These are phyloP conservation scores for Pelobates cultripes DNA, from an alignment of 2,797 vertebrate genomes.

Conservation along the genomic window DNA sequence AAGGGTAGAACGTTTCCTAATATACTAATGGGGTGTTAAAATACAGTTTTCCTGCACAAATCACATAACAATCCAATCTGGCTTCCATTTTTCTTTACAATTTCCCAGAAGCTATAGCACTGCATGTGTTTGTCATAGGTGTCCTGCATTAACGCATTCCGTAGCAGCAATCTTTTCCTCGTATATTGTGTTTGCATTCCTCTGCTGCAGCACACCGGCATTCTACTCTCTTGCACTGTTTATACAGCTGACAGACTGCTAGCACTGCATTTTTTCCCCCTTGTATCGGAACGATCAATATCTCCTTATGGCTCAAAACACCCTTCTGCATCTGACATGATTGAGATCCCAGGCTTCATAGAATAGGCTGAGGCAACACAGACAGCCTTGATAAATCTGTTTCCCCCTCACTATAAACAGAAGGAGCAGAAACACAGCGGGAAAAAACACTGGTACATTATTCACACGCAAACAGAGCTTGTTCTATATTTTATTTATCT, in stretches of 20 bases:
- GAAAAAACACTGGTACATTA: conserved; percentile 64
- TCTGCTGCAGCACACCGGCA: too few relatives aligned
- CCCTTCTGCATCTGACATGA: conserved; percentile 57
- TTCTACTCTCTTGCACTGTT: not conserved
- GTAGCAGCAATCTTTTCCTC: too few relatives aligned
- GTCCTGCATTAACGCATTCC: too few relatives aligned
- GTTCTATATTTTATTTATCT: conserved; percentile 70
- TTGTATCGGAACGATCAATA: conserved; percentile 45
- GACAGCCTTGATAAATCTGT: conserved; percentile 59
- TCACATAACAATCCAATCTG: too few relatives aligned
- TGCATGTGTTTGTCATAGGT: too few relatives aligned
- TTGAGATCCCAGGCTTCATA: conserved; percentile 42
- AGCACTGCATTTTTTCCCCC: conserved; percentile 19
- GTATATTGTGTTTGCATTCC: too few relatives aligned
- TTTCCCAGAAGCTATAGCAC: too few relatives aligned
- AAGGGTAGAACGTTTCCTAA: too few relatives aligned
- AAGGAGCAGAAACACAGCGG: conserved; percentile 54
- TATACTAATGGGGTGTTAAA: too few relatives aligned
- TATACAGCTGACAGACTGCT: not conserved
- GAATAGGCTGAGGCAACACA: conserved; percentile 55
- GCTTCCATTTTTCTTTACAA: too few relatives aligned
- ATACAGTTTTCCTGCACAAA: too few relatives aligned
- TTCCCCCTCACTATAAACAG: conserved; percentile 54
- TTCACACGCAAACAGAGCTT: conserved; percentile 54
- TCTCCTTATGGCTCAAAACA: conserved; percentile 47